Evolutionary conservation across 2,888 invertebrate species (phyloP), one percentile per base, ranked within the genome.

Genomic region (Gnatocerus cornutus): DNA sequence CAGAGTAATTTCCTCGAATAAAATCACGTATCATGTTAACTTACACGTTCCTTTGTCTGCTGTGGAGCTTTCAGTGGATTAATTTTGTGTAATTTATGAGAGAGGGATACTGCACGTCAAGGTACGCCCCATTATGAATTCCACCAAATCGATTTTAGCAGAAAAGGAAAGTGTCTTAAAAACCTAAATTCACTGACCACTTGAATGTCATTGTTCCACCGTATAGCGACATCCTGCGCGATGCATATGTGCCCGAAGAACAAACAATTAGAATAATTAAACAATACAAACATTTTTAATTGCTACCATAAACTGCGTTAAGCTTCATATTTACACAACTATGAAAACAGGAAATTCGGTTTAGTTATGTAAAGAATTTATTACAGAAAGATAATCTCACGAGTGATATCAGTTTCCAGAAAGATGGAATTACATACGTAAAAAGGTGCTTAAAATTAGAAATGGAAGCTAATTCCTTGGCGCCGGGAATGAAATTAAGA

Each of bases 321-420:
- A 58, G 59, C 61, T 33, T n/a, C 43, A 48, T 68, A 63, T 68
- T 68, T 48, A 68, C 56, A 46, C 46, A 56, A 56, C 63, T 62
- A n/a, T 37, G 50, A 41, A 63, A 69, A 69, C 64, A 64, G 64
- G 64, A 64, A 64, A 69, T 58, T 61, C 64, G 30, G 59, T 43
- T 56, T 65, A 55, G 21, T 55, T 65, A 53, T 56, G 61, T 39
- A 1, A 39, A 46, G 65, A 55, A 65, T 65, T 56, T 65, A 55
- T 27, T 48, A 48, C 27, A 14, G 30, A 59, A 59, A 43, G 21
- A 50, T 43, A 43, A 14, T 39, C 21, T 14, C 41, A 41, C 10
- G 41, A 58, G 43, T 6, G 21, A 16, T 39, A 43, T 39, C 58
- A 43, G 27, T 21, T 10, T 1, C 10, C 12, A 7, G 50, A 4